Evolutionary conservation across 2,888 invertebrate genomes (phyloP), one percentile per base, ranked within the genome.

Genomic region (Scaptodrosophila latifasciaeformis): DNA sequence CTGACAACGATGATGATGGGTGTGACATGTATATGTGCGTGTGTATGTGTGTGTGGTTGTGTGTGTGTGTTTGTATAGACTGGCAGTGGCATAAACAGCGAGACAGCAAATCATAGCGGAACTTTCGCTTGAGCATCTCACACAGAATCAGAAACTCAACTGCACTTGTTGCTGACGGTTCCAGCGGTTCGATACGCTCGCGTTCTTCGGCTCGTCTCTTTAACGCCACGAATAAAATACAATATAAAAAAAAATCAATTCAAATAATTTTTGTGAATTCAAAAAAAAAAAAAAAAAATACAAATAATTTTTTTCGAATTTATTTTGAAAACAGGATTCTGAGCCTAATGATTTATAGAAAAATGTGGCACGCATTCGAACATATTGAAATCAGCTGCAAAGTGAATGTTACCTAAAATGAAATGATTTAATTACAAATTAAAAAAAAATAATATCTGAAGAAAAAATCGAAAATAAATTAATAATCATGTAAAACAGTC

Each of bases 91-190:
- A 15, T 34, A n/a, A n/a, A n/a, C 12, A 30, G 12, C 30, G 34
- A 12, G 6, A 34, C 34, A 13, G 34, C 34, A 43, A 50, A 21
- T 30, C 31, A 37, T 31, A 34, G 29, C 10, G 49, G 42, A 43
- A 40, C 48, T 34, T 53, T 42, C 17, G 30, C 42, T 9, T 10
- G 15, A 35, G 40, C 34, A 34, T n/a, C 42, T 39, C 43, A n/a
- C 5, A 18, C 12, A 59, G 50, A 2, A 10, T 56, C 70, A 84
- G 82, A 83, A 64, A 45, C 66, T 59, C 31, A 61, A 64, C 62
- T 76, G 66, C 82, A 83, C 83, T 83, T 84, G 83, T 83, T 84
- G 83, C 83, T 81, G 81, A 74, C 67, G 65, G 65, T 65, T 53
- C 62, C 60, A 27, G 29, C 59, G n/a, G n/a, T n/a, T n/a, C n/a